phyloP scores from a whole-genome alignment of 92 coral and sea anemone species.

The Phymanthus crucifer region DNA sequence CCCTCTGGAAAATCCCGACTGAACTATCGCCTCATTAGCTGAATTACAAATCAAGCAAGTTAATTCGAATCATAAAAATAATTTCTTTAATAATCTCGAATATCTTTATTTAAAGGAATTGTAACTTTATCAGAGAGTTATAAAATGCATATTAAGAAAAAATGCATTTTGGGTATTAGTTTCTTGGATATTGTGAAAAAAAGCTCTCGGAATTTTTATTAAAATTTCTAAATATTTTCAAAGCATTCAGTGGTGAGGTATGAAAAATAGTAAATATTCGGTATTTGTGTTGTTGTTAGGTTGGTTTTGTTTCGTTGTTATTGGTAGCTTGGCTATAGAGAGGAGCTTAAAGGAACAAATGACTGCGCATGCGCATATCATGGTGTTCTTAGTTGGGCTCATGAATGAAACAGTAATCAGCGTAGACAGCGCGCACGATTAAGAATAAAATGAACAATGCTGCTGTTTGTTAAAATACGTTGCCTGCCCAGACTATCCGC shows the following conservation, averaged over 20 bases:
- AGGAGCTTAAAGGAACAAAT: not conserved
- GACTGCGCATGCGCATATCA: slow-evolving; percentile 61
- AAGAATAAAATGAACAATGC: slow-evolving; percentile 36
- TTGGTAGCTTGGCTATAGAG: slow-evolving; percentile 4
- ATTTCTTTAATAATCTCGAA: not conserved
- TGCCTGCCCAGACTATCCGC: slow-evolving; percentile 46
- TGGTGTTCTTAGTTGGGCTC: slow-evolving; percentile 19
- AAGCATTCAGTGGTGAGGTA: not conserved
- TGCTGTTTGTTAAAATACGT: slow-evolving; percentile 55
- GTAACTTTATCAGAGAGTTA: no score
- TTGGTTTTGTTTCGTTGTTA: not conserved
- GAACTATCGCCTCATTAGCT: not conserved
- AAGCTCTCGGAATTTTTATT: not conserved
- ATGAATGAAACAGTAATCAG: slow-evolving; percentile 25
- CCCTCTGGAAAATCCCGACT: not conserved
- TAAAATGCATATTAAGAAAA: not conserved
- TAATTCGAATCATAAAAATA: not conserved
- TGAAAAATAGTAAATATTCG: not conserved
- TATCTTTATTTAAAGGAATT: not conserved
- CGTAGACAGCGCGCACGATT: slow-evolving; percentile 11
- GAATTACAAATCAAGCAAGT: slow-evolving; percentile 4
- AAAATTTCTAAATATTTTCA: not conserved
- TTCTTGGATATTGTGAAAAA: no score
- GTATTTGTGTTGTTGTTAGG: not conserved
- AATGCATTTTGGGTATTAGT: no score